Evolutionary conservation across 30 jellyfish, hydroid and myxozoan species (phyloP).

Genomic region (Aurelia aurita): DNA sequence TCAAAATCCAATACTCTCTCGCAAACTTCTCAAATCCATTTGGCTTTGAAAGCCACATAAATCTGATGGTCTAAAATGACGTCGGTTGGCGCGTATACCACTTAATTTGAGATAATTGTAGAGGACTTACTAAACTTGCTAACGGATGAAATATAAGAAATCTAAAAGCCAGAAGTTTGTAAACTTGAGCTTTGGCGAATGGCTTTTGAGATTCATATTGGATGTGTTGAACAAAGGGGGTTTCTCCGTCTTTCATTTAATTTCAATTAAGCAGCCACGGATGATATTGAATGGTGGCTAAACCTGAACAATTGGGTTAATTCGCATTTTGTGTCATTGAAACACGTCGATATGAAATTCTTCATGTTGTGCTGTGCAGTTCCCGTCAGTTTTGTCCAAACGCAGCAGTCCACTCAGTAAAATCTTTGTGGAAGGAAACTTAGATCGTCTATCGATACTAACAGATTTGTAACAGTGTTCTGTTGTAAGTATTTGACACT

Average conservation of each 20-base stretch:
- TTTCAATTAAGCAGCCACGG: constrained; percentile 41
- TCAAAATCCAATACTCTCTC: not conserved
- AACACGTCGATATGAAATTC: constrained; percentile 20
- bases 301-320: constrained; percentile 47
- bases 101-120: constrained; percentile 9
- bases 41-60: not conserved
- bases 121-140: constrained; percentile 10
- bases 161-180: constrained; percentile 1
- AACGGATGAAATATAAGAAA: not conserved
- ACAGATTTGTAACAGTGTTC: too few relatives aligned
- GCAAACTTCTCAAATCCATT: not conserved
- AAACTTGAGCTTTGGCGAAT: constrained; percentile 20
- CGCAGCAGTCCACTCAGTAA: too few relatives aligned
- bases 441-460: too few relatives aligned
- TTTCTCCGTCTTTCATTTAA: constrained; percentile 34
- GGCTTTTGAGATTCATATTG: constrained; percentile 31
- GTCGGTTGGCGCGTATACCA: not conserved
- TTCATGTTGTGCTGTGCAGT: not conserved
- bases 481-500: too few relatives aligned
- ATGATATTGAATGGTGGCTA: constrained; percentile 66
- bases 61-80: not conserved
- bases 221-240: constrained; percentile 21
- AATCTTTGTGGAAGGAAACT: too few relatives aligned
- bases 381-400: too few relatives aligned
- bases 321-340: constrained; percentile 42